These are phyloP conservation scores for Trichosurus vulpecula DNA, from an alignment of 2,797 vertebrate genomes.

Conservation along the genomic window DNA sequence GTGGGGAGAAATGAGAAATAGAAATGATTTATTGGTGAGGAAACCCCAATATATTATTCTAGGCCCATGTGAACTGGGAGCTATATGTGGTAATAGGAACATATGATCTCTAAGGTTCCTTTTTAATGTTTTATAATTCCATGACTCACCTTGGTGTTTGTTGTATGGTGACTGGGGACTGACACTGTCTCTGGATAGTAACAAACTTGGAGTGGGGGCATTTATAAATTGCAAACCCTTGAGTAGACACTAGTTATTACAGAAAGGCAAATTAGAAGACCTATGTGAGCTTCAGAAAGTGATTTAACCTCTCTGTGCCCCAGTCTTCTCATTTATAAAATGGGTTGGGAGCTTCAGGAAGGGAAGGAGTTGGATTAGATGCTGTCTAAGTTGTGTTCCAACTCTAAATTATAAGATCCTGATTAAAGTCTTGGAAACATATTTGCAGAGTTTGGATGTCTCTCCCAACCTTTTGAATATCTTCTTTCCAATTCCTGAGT, in stretches of 20 bases:
- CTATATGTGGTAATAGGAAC: no score
- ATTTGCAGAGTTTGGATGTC: neutral
- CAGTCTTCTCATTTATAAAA: neutral
- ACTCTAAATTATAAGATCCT: neutral
- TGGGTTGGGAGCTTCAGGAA: neutral
- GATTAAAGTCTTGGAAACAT: neutral
- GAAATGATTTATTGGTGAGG: no score
- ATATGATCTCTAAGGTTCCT: no score
- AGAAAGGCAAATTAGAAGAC: neutral
- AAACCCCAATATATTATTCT: no score
- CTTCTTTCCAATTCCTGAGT: neutral
- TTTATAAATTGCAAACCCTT: neutral
- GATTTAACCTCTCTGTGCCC: neutral
- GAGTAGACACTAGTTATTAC: neutral
- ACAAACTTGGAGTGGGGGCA: neutral
- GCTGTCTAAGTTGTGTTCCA: neutral
- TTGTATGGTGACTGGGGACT: neutral
- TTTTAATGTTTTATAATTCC: no score
- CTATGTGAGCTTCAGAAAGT: neutral
- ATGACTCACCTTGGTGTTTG: no score
- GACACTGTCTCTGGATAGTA: neutral
- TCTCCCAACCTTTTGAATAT: neutral
- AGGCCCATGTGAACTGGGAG: no score
- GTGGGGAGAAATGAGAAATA: no score
- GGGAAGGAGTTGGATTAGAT: neutral